Evolutionary conservation across 2,113 vertebrate species (phyloP).

Genomic region (Pithys albifrons): DNA sequence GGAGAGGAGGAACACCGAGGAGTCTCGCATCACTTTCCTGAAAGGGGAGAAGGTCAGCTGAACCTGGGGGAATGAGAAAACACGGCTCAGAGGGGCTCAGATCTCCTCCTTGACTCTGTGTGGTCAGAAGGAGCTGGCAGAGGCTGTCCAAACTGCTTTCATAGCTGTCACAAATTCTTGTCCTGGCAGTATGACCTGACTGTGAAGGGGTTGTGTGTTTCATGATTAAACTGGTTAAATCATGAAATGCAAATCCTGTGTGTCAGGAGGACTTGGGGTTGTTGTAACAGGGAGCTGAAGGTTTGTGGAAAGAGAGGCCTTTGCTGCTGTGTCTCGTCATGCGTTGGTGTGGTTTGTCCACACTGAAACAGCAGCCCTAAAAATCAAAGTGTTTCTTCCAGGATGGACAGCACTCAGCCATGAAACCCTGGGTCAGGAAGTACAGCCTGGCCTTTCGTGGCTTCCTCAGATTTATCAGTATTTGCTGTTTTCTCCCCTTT

Average conservation of each 20-base stretch:
- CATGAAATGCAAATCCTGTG: neutral
- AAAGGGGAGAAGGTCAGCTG: conserved; percentile 90
- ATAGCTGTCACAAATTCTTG: neutral
- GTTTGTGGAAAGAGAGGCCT: neutral
- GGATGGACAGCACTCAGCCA: neutral
- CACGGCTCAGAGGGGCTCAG: neutral
- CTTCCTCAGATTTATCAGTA: neutral
- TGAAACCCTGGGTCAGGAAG: neutral
- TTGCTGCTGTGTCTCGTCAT: neutral
- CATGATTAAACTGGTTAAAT: neutral
- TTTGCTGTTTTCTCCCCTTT: neutral
- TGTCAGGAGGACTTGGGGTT: neutral
- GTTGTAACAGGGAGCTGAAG: neutral
- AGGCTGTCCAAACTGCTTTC: neutral
- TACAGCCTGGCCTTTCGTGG: neutral
- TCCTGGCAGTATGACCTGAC: fast-evolving
- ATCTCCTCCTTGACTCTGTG: neutral
- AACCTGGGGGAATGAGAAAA: neutral
- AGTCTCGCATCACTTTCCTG: conserved; percentile 87
- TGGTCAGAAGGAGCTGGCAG: neutral
- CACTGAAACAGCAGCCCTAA: neutral
- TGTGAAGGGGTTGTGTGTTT: neutral
- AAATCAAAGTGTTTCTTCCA: neutral
- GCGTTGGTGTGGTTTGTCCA: neutral
- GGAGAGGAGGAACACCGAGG: conserved; percentile 88